A percentile compares a stretch with the other conserved stretches of the same genome.
Evolutionary conservation across 2,113 vertebrate species (phyloP).

Genomic region (Burhinus oedicnemus): DNA sequence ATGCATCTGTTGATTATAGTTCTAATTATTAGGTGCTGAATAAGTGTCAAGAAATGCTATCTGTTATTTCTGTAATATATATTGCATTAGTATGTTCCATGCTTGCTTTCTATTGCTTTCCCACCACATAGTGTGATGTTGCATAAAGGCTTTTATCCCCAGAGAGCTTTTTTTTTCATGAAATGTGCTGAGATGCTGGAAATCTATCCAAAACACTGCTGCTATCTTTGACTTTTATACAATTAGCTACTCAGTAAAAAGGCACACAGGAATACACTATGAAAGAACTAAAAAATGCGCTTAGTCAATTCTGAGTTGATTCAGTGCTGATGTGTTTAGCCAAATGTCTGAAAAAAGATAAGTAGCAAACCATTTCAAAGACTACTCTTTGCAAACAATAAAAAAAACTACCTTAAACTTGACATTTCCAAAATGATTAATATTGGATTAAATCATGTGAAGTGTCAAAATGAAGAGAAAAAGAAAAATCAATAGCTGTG

Average conservation of each 20-base stretch:
- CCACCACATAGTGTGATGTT: neutral
- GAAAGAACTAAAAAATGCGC: slow-evolving; percentile 49
- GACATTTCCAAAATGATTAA: slow-evolving; percentile 78
- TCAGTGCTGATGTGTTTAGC: slow-evolving; percentile 42
- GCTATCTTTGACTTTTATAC: slow-evolving; percentile 59
- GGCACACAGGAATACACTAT: slow-evolving; percentile 18
- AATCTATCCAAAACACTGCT: slow-evolving; percentile 46
- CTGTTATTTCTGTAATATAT: neutral
- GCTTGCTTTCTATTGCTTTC: neutral
- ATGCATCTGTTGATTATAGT: neutral
- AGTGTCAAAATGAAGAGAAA: slow-evolving; percentile 77
- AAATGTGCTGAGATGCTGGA: slow-evolving; percentile 31
- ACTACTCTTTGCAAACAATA: slow-evolving; percentile 69
- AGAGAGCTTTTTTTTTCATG: slow-evolving; percentile 1
- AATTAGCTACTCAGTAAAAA: slow-evolving; percentile 51
- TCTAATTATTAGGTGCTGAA: neutral
- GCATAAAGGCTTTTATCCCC: slow-evolving; percentile 38
- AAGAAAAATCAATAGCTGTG: slow-evolving; percentile 76
- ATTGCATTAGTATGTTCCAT: neutral
- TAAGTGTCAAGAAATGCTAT: neutral
- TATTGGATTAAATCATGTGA: slow-evolving; percentile 76
- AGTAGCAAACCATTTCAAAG: slow-evolving; percentile 68
- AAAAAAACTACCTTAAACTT: slow-evolving; percentile 60
- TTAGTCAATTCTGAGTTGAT: slow-evolving; percentile 34
- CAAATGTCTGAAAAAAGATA: slow-evolving; percentile 56